Evolutionary conservation across 1,140 invertebrate species (phyloP).

Genomic region (Myzus persicae): DNA sequence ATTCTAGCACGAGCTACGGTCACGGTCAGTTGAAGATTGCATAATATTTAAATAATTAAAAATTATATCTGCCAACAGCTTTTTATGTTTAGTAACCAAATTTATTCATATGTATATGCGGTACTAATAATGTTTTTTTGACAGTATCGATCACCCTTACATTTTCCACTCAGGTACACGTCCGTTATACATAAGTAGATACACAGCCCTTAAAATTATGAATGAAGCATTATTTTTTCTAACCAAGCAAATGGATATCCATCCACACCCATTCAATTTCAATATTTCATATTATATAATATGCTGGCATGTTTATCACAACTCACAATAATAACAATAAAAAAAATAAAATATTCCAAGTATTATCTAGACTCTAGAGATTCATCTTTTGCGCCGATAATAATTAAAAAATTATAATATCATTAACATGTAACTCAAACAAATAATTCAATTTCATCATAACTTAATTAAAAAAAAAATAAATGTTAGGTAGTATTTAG

Average conservation of each 20-base stretch:
- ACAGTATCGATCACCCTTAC: not conserved
- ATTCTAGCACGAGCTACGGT: not conserved
- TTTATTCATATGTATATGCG: not conserved
- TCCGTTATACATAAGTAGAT: not conserved
- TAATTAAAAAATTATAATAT: too few species aligned
- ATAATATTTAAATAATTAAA: constrained; percentile 11
- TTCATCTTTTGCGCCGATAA: too few species aligned
- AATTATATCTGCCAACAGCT: not conserved
- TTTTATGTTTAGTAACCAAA: constrained; percentile 7
- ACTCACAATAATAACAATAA: too few species aligned
- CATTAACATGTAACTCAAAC: too few species aligned
- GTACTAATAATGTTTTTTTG: not conserved
- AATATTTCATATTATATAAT: not conserved
- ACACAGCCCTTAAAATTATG: not conserved
- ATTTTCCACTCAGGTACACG: not conserved
- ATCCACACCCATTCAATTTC: not conserved
- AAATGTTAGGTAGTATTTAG: too few species aligned
- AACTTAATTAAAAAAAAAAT: too few species aligned
- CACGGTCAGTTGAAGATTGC: not conserved
- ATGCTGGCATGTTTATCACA: not conserved
- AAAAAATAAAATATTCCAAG: too few species aligned
- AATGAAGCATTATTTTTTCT: not conserved
- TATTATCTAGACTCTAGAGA: too few species aligned
- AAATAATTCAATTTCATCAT: too few species aligned
- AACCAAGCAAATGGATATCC: not conserved